Percentiles rank a stretch among this genome's conserved stretches.
These are phyloP conservation scores for Apantesis nais DNA, from an alignment of 2,888 invertebrate species.

Conservation along the genomic window DNA sequence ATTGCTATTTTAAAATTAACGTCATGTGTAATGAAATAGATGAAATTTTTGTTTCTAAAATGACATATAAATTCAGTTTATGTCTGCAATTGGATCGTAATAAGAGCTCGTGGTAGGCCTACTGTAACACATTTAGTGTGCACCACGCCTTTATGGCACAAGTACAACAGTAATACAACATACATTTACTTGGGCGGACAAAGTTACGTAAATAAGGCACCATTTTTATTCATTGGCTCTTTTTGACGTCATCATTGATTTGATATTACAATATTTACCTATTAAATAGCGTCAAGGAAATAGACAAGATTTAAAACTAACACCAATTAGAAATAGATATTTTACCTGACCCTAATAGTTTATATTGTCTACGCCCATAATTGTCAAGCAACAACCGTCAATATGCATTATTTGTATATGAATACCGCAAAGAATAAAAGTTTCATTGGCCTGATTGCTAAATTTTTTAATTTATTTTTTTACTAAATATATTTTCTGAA, in stretches of 20 bases:
- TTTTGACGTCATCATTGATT: constrained; percentile 23
- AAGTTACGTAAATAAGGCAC: constrained; percentile 78
- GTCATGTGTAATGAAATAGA: no score
- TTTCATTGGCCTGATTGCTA: neutral
- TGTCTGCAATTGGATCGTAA: no score
- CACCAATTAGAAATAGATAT: neutral
- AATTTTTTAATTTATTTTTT: neutral
- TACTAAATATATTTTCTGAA: neutral
- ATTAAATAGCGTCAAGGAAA: neutral
- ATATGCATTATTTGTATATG: neutral
- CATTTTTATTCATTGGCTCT: constrained; percentile 44
- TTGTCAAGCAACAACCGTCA: neutral
- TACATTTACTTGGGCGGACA: constrained; percentile 69
- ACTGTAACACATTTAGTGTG: neutral
- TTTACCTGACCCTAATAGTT: neutral
- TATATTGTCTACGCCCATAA: neutral
- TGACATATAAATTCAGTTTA: no score
- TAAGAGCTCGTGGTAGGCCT: no score
- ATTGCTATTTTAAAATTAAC: no score
- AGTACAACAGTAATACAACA: constrained; percentile 38
- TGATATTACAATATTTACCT: neutral
- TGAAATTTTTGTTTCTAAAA: no score
- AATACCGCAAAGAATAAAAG: neutral
- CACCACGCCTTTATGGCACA: constrained; percentile 35
- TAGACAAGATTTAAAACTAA: neutral